Conservation (phyloP, 2,113 vertebrate species). For the Dryoscopus gambensis region DNA sequence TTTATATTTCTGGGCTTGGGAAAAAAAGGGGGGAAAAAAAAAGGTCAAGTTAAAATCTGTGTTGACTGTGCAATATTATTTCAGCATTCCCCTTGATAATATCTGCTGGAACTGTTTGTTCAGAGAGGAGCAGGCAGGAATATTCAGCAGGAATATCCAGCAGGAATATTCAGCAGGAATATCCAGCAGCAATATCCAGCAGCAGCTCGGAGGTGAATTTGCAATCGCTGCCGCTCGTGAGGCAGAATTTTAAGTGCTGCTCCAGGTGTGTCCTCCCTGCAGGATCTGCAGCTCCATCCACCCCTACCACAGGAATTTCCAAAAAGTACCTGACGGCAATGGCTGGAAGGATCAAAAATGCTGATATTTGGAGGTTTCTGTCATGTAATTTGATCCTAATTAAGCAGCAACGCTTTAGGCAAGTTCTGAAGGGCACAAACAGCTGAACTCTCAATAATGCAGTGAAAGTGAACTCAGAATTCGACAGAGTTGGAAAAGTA, state of each 20-base stretch:
- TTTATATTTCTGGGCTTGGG: background rate
- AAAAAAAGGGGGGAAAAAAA: background rate
- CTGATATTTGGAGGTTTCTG: background rate
- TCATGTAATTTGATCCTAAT: background rate
- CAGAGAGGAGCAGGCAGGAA: background rate
- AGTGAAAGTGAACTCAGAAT: background rate
- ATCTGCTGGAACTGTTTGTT: background rate
- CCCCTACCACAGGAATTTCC: background rate
- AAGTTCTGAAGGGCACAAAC: background rate
- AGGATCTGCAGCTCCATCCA: background rate
- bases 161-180: background rate
- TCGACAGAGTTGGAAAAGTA: background rate
- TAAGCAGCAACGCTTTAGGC: background rate
- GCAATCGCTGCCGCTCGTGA: background rate
- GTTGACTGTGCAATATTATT: background rate
- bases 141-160: rapidly evolving
- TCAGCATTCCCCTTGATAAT: background rate
- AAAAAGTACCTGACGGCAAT: no score
- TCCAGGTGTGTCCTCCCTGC: background rate
- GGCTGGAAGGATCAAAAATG: background rate
- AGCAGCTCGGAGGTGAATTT: background rate
- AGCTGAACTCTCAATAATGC: background rate
- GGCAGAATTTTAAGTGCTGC: background rate
- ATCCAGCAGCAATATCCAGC: background rate
- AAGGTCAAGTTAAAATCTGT: background rate